Evolutionary conservation across 2,113 vertebrate species (phyloP), one percentile per base, ranked within the genome.

Genomic region (Chamaea fasciata): DNA sequence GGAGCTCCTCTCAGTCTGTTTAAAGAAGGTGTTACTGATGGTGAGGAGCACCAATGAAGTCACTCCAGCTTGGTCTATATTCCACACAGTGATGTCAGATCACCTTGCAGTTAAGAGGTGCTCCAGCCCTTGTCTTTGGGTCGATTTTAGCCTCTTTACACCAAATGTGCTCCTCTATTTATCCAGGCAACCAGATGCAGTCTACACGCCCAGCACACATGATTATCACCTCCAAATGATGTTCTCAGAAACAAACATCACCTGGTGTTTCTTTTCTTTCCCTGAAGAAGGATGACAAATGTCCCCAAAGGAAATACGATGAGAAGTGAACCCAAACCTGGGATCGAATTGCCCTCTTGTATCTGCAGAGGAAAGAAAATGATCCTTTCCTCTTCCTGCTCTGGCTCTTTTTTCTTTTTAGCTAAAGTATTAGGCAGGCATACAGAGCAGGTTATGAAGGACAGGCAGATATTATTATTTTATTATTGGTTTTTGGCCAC

Each of bases 181-280:
- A 89, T 24, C 12, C 53, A 52, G 44, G 27, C 33, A 81, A 13
- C 23, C 23, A 52, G 33, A 12, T 15, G 15, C 13, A 64, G 44
- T 30, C 27, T 62, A 71, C 11, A 31, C 0, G 0, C 23, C 56
- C 37, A 82, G 31, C 33, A 52, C 41, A 46, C 0, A 0, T 7
- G 13, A 46, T 0, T 71, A 20, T 39, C 20, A 9, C 42, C 63
- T 79, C 71, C 33, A 91, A 50, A 73, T 10, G 7, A 28, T 60
- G 15, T 35, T 39, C 57, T 89, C n/a, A 70, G 68, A 73, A 84
- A 69, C 16, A 83, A 89, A 41, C 11, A 60, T 62, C 30, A 52
- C 23, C 27, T 69, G 23, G 1, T 62, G 41, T 15, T 44, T 46
- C 20, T 71, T 63, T 6, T 33, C 30, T 71, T 3, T 11, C 24